Evolutionary conservation across 2,797 vertebrate genomes (phyloP).

Genomic region (Eulemur mongoz): DNA sequence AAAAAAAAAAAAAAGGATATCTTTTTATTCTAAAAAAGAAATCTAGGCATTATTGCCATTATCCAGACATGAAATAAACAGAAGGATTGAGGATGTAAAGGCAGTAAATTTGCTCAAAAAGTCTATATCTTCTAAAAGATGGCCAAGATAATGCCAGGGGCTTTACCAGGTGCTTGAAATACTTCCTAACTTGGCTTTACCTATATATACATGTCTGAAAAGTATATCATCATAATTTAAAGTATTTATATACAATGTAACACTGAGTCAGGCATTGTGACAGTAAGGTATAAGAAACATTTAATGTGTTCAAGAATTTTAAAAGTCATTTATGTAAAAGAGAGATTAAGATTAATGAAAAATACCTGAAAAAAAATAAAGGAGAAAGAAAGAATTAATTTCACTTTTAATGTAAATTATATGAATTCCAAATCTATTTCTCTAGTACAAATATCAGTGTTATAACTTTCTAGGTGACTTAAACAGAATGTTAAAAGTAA

Average conservation of each 20-base stretch:
- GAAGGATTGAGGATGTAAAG: not conserved
- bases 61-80: constrained; percentile 1
- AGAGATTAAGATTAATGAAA: not conserved
- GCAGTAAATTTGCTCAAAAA: not conserved
- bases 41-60: not conserved
- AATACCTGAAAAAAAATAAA: not conserved
- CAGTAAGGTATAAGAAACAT: not conserved
- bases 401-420: not conserved
- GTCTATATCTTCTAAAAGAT: not conserved
- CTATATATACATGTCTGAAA: not conserved
- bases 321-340: not conserved
- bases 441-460: not conserved
- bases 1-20: no score
- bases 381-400: not conserved
- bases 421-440: not conserved
- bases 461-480: not conserved
- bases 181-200: not conserved
- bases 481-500: constrained; percentile 31
- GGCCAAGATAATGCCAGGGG: not conserved
- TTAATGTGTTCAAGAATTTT: not conserved
- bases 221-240: not conserved
- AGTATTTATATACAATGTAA: not conserved
- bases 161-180: not conserved
- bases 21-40: not conserved
- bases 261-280: not conserved